Base-by-base conservation (phyloP, 1,140 invertebrate species). In the Hylaeus volcanicus region DNA sequence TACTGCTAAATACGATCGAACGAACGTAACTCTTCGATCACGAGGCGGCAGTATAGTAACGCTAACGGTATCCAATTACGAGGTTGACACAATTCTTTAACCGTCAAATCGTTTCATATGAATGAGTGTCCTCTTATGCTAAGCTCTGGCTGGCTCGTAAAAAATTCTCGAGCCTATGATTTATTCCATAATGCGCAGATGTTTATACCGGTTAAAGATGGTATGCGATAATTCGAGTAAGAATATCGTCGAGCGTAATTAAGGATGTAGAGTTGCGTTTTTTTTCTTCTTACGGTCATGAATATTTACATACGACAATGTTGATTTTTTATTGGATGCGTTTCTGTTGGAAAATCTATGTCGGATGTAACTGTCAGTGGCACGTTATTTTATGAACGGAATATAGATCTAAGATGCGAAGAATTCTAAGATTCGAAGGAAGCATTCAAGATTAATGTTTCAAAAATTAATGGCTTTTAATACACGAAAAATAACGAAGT, bases 31-130 rank as follows among this genome's bases (percentile, higher is more conserved):
- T 77, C 56, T 39, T 71, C 56, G 55, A 77, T 77, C 65, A 41
- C 64, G 71, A 63, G 12, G 43, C 43, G 39, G 41, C 39, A 51
- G 55, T 70, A 15, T 70, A 77, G 66, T 69, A 77, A 60, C 56
- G 11, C 65, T 77, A 77, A 77, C 75, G 75, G 75, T 77, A 77
- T 77, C 43, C 61, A 77, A 77, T 77, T 77, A 61, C 75, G 37
- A 77, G 9, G 65, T 60, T 77, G 63, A 70, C 75, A 77, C 75
- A 70, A 69, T 77, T 77, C 65, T 53, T 61, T n/a, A 41, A 39
- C 41, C 56, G 39, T 51, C 43, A 41, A 60, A 70, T 77, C 53
- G 43, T 75, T 75, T 75, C 63, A 66, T 66, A 75, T 75, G 74
- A 75, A 75, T 75, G 74, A 75, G 56, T 60, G 45, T 64, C 72